A percentile compares a stretch with the other conserved stretches of the same genome.
Conservation (phyloP, 2,797 vertebrate species). For the Novumbra hubbsi region DNA sequence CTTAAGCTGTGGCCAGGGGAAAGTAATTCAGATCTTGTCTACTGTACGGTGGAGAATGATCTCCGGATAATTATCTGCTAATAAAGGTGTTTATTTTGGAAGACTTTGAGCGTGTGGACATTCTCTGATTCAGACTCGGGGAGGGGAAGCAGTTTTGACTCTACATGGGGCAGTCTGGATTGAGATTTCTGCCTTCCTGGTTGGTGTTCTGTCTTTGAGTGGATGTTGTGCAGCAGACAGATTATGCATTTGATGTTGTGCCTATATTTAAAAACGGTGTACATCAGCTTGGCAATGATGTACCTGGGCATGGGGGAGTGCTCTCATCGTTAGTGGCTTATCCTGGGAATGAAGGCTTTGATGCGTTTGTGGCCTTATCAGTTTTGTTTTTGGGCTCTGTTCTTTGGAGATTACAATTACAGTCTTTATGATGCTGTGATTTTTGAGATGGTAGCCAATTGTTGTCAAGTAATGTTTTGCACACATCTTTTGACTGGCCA, state of each 20-base stretch:
- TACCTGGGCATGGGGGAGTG: constrained; percentile 1
- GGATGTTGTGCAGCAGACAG: not conserved
- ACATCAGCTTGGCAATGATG: constrained; percentile 3
- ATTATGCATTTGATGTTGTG: not conserved
- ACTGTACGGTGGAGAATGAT: too few species aligned
- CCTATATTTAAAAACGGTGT: not conserved
- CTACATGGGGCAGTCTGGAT: constrained; percentile 33
- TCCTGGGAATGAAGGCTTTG: not conserved
- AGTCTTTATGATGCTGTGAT: not conserved
- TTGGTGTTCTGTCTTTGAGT: not conserved
- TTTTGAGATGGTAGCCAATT: constrained; percentile 5
- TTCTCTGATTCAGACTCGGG: too few species aligned
- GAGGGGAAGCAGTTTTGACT: too few species aligned
- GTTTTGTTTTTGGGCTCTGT: too few species aligned
- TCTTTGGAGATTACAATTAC: not conserved
- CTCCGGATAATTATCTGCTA: too few species aligned
- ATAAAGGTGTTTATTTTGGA: too few species aligned
- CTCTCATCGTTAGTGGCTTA: not conserved
- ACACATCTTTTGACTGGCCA: constrained; percentile 1
- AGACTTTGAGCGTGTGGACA: too few species aligned
- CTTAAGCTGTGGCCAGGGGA: too few species aligned
- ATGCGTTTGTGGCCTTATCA: not conserved
- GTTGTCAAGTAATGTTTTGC: not conserved
- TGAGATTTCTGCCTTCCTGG: constrained; percentile 42
- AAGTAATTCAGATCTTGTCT: too few species aligned